These are phyloP conservation scores for Melanostoma scalare DNA, from an alignment of 2,888 invertebrate genomes.

Conservation along the genomic window DNA sequence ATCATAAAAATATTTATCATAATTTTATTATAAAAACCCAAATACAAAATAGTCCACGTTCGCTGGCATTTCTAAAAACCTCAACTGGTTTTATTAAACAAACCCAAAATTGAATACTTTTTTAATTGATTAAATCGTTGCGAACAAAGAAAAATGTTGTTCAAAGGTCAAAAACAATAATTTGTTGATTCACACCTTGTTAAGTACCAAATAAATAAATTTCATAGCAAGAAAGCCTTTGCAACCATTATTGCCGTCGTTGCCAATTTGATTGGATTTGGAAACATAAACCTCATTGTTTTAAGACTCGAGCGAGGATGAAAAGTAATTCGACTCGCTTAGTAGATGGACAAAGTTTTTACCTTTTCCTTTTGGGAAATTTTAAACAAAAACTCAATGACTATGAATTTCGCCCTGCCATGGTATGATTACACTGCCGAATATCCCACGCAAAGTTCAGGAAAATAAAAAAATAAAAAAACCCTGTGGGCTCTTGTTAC, in stretches of 20 bases:
- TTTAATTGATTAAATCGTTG: constrained; percentile 38
- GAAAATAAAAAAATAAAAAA: constrained; percentile 1
- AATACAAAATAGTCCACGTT: no score
- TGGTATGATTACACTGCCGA: constrained; percentile 33
- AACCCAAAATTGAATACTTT: constrained; percentile 22
- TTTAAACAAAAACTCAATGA: constrained; percentile 27
- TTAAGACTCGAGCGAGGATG: not conserved
- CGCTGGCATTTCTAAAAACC: not conserved
- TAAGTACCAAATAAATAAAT: constrained; percentile 39
- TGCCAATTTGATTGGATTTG: constrained; percentile 21
- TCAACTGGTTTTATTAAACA: no score
- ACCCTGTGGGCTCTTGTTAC: constrained; percentile 30
- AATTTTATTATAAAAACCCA: no score
- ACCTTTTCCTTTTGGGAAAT: constrained; percentile 41
- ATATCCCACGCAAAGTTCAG: constrained; percentile 36
- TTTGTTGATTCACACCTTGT: constrained; percentile 43
- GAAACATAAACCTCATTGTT: constrained; percentile 28
- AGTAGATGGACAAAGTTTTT: constrained; percentile 30
- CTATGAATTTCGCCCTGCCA: constrained; percentile 6
- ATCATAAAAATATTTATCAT: no score
- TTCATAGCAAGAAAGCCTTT: constrained; percentile 22
- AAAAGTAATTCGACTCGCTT: constrained; percentile 42
- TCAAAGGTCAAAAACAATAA: constrained; percentile 22
- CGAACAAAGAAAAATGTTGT: constrained; percentile 28
- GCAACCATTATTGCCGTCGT: constrained; percentile 19